Conservation (phyloP, 2,113 vertebrate genomes). For the Prinia subflava region DNA sequence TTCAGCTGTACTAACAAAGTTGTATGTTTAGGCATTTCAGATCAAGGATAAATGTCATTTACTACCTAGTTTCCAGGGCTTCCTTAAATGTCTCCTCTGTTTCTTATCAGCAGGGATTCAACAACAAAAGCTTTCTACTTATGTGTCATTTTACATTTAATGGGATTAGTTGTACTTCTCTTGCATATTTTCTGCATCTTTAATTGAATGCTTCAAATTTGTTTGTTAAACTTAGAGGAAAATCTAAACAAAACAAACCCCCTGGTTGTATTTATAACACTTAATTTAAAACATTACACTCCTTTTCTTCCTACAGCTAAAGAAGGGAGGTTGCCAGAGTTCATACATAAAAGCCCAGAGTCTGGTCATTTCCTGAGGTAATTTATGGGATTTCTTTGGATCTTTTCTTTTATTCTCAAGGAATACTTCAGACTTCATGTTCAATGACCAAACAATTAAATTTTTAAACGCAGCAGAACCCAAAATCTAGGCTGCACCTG, state of each 20-base stretch:
- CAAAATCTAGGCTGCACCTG: slow-evolving; percentile 23
- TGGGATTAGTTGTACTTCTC: not conserved
- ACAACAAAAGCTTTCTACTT: not conserved
- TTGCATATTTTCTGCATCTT: not conserved
- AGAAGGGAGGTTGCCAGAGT: not conserved
- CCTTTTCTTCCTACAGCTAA: not conserved
- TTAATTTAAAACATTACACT: not conserved
- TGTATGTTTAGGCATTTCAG: not conserved
- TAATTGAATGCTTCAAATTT: not conserved
- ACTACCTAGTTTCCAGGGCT: not conserved
- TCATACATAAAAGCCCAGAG: not conserved
- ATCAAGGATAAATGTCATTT: slow-evolving; percentile 22
- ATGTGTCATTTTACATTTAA: not conserved
- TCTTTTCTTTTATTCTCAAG: not conserved
- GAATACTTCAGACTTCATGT: not conserved
- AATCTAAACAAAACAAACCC: not conserved
- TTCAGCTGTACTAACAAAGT: not conserved
- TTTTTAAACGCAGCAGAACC: slow-evolving; percentile 1
- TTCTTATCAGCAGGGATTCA: not conserved
- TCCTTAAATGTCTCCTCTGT: not conserved
- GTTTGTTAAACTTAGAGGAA: not conserved
- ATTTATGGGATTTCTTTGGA: not conserved
- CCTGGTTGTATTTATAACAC: not conserved
- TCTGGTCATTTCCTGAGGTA: not conserved
- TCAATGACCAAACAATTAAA: not conserved